These are phyloP conservation scores for Dinoponera quadriceps DNA, from an alignment of 1,140 invertebrate species.

Conservation along the genomic window DNA sequence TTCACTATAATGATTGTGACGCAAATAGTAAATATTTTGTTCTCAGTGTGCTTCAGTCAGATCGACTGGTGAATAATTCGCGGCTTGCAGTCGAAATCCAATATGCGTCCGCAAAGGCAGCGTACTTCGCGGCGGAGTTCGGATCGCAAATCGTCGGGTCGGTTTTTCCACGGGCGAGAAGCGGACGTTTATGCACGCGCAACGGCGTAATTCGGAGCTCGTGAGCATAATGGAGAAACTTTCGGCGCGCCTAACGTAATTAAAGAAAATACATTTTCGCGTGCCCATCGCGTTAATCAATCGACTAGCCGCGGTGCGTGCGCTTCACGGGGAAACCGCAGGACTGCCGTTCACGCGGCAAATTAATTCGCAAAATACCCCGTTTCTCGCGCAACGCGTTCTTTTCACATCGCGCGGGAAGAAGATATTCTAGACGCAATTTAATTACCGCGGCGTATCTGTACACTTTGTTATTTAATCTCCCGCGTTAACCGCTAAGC, in stretches of 20 bases:
- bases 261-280: conserved; percentile 13
- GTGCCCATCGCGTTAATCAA: not conserved
- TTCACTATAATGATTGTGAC: no score
- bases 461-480: conserved; percentile 21
- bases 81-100: no score
- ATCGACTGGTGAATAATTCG: no score
- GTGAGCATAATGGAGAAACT: conserved; percentile 5
- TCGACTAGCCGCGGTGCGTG: not conserved
- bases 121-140: not conserved
- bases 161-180: not conserved
- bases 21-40: no score
- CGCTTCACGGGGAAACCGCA: not conserved
- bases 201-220: not conserved
- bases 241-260: conserved; percentile 13
- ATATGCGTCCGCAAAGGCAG: no score
- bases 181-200: not conserved
- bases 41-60: no score
- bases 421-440: conserved; percentile 29
- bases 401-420: not conserved
- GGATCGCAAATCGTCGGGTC: not conserved
- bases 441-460: conserved; percentile 26
- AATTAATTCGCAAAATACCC: conserved; percentile 29
- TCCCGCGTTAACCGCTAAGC: conserved; percentile 10
- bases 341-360: no score
- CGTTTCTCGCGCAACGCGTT: not conserved